These are phyloP conservation scores for Chelonia mydas DNA, from an alignment of 2,797 vertebrate species.

Conservation along the genomic window DNA sequence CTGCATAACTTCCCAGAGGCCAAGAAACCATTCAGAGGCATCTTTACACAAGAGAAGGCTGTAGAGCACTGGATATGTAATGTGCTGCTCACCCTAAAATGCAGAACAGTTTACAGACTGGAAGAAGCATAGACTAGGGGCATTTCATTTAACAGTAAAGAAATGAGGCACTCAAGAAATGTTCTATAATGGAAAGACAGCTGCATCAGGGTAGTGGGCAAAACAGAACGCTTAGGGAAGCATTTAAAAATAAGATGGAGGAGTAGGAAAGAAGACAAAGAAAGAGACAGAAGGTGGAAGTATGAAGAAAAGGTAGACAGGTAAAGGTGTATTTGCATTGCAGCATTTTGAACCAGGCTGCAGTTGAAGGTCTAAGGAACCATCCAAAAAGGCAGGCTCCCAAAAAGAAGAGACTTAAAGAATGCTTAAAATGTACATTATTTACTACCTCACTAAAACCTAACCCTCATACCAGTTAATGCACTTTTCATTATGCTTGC, in stretches of 20 bases:
- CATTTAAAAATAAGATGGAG: neutral
- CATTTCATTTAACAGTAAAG: neutral
- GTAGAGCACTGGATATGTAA: neutral
- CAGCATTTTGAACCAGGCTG: neutral
- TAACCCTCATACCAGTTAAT: neutral
- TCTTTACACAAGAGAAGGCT: neutral
- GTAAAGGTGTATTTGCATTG: neutral
- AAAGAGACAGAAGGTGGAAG: neutral
- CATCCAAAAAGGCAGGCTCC: neutral
- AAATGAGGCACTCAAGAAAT: neutral
- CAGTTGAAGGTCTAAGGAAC: neutral
- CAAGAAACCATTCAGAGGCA: neutral
- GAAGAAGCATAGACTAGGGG: neutral
- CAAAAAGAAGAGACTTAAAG: neutral
- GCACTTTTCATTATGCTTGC: neutral
- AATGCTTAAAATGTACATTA: neutral
- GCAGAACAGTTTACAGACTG: neutral
- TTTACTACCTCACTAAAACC: neutral
- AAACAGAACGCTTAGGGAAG: neutral
- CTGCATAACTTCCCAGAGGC: neutral
- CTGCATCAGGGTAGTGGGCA: neutral
- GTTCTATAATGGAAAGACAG: neutral
- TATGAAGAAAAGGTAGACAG: neutral
- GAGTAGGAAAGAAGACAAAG: neutral
- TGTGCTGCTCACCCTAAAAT: neutral